Base-by-base conservation (phyloP, 2,888 invertebrate species). In the Orthosia gothica region DNA sequence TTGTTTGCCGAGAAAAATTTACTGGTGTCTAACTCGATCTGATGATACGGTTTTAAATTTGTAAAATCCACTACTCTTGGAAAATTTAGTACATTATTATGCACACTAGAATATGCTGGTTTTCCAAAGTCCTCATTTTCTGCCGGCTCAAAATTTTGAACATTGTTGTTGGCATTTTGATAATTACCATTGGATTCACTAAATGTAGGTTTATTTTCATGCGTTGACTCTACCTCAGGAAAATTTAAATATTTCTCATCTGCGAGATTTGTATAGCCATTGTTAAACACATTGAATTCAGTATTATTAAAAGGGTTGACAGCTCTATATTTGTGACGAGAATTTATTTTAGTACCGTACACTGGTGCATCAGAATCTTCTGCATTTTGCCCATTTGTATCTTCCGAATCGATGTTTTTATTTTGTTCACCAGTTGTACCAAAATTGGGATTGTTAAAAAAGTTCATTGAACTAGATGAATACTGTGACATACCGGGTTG, bases 61-160 rank as follows among this genome's bases (percentile, higher is more conserved):
- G 95, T 95, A 79, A 95, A 96, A 87, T 96, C 96, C 9, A 95
- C 89, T 3, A 95, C 93, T 90, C 92, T 94, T 16, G 92, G 94
- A 88, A 93, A 95, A 79, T 94, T 94, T 12, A 93, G 75, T 52
- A 86, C 64, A 79, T 87, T 90, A 74, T 87, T 90, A 71, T 88
- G 88, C 26, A 86, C 74, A 74, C 88, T 89, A 26, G 80, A 87
- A 71, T 89, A 76, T 20, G 86, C 71, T 12, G 91, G 81, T 75
- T 93, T 91, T 20, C 86, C 82, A 76, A 86, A 89, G 63, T 93
- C 91, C 26, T 92, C 91, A 50, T 84, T 81, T 71, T 90, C 90
- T 26, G 86, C 81, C 5, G 90, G 75, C 18, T 90, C 89, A 82
- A 89, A 92, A 61, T 89, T 91, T 73, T 90, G 88, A 58, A 84